Base-by-base conservation (phyloP, 2,113 vertebrate species). In the Cervus canadensis region DNA sequence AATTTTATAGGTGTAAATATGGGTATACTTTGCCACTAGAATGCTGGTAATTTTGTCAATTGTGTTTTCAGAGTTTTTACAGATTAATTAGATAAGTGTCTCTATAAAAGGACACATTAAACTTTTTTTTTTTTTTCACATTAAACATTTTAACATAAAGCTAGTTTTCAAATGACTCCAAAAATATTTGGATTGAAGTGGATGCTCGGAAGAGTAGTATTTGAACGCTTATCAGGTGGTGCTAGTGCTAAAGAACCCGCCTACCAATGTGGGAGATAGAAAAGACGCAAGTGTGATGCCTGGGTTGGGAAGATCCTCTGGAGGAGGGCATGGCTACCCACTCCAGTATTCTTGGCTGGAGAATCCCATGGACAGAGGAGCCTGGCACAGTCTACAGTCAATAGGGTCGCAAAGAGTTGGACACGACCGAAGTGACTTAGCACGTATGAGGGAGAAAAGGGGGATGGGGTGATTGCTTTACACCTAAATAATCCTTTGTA, bases 81-180 rank as follows among this genome's bases (percentile, higher is more conserved):
- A 23, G 33, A 30, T 86, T 87, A 30, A 50, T 83, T 95, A 62
- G 16, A 78, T 83, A 56, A n/a, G 4, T 59, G 5, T 87, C 8
- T 88, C 45, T 92, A 13, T 91, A 91, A 92, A 92, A 40, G 48
- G 12, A 54, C 59, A 71, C 48, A 91, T 81, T 86, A 91, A 93
- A 74, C 8, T 36, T 36, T 36, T 36, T 36, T 36, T 36, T 36
- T 36, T 36, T 36, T 36, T 36, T 36, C 59, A 71, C 48, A 91
- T 81, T 86, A 91, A 93, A 74, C 8, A 81, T 85, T 97, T 95
- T 96, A 86, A 93, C 25, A 21, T 94, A 89, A 74, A 95, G 15
- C 57, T 15, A 91, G 36, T 95, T 95, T 57, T 87, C 91, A 89
- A 93, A 76, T 81, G 81, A 59, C 60, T 57, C 21, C 50, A 30